Base-by-base conservation (phyloP, 2,797 vertebrate genomes). In the Echeneis naucrates region DNA sequence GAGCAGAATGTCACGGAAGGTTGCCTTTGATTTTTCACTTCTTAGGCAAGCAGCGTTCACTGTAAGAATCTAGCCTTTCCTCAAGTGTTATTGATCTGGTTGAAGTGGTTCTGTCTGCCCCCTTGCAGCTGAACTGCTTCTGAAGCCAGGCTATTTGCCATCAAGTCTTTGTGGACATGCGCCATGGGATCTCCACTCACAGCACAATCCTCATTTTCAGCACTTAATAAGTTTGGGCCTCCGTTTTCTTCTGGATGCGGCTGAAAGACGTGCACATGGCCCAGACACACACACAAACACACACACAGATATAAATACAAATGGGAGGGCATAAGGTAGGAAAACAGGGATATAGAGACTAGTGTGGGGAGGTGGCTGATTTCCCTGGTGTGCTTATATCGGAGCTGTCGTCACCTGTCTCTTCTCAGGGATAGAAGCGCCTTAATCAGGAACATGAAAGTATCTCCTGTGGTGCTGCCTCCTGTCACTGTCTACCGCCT, bases 391-490 rank as follows among this genome's bases (percentile, higher is more conserved):
- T 88, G 82, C 52, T 81, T 83, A 76, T 88, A 87, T 89, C 86
- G 62, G 79, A 87, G 88, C 87, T 81, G 81, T 83, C 80, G 76
- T 81, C 86, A 85, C 84, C 82, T 83, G 80, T 87, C 88, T 88
- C 78, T 76, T 84, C 84, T 85, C 68, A 0, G 64, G 68, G 76
- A 87, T 51, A 62, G 81, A 87, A 47, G 83, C 50, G 42, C 83
- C 87, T 87, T 91, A 91, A 92, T 91, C 90, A 89, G 84, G 83
- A 87, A 89, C 90, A 91, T 91, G 87, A 92, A 91, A 91, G 89
- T 74, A 80, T 90, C 84, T 90, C 87, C 89, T 64, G 80, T 67
- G 75, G 85, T 75, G 86, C 86, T 84, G 80, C 83, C 83, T 89
- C 88, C 77, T 76, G 80, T 87, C 82, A 78, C 80, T 75, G 73